Percentiles rank a stretch among this genome's conserved stretches.
Conservation (phyloP, 2,113 vertebrate genomes). For the Struthio camelus region DNA sequence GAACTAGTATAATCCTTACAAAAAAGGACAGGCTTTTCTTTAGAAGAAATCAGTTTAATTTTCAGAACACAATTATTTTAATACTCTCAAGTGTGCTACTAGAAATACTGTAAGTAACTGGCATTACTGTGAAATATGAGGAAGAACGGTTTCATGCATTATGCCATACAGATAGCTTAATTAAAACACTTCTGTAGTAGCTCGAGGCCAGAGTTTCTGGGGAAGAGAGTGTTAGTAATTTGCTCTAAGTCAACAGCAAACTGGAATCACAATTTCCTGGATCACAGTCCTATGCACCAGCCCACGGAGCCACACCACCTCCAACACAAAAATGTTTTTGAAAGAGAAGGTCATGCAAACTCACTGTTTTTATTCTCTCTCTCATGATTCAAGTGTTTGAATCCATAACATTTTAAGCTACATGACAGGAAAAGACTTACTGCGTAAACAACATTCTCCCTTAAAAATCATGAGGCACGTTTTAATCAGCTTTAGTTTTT, state of each 20-base stretch:
- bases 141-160: background rate
- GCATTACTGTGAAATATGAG: background rate
- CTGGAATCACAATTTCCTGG: background rate
- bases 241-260: background rate
- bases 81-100: background rate
- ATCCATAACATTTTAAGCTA: background rate
- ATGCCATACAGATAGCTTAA: fast-evolving
- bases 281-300: background rate
- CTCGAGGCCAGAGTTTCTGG: background rate
- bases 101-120: background rate
- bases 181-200: background rate
- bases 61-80: background rate
- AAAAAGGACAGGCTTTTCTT: background rate
- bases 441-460: background rate
- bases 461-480: background rate
- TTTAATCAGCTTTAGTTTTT: background rate
- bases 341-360: background rate
- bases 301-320: fast-evolving
- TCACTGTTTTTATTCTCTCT: background rate
- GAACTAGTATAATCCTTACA: background rate
- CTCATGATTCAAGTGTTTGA: background rate
- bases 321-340: background rate
- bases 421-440: fast-evolving
- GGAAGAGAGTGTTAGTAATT: too few species aligned
- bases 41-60: background rate